Base-by-base conservation (phyloP, 2,797 vertebrate species). In the Allobates femoralis region DNA sequence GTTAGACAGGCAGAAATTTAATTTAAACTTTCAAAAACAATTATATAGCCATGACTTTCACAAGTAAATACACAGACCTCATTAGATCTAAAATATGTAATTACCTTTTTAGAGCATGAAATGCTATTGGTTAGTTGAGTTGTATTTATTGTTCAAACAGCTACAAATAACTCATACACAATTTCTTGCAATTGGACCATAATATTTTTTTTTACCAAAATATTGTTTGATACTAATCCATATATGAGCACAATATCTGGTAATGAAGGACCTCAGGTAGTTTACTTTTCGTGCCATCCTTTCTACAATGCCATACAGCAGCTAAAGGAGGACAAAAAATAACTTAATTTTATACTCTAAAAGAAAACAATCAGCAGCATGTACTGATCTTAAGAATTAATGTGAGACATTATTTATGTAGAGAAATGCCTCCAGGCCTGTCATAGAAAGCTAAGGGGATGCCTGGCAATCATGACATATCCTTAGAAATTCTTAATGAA, bases 231-330 rank as follows among this genome's bases (percentile, higher is more conserved):
- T 91, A 77, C 19, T 87, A 77, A 87, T 46, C 41, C 7, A 46
- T 91, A n/a, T 58, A 58, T 58, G 19, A 11, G 23, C 3, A 23
- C 7, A n/a, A n/a, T 58, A 7, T n/a, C 5, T 58, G 7, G 21
- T 8, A 58, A 58, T n/a, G 56, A 6, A n/a, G 6, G 21, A n/a
- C 11, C 7, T 58, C 56, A 58, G 81, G 89, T 90, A 90, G 81
- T 92, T 93, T 93, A 79, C 90, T 92, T 91, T 92, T 93, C 93
- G 92, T 90, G 93, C 92, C 90, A 89, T 15, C 82, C 87, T 92
- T 93, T 93, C 91, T 89, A 92, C 91, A 93, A 92, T 91, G 94
- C 94, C 95, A 96, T 95, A 95, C 95, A 94, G 94, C 93, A 95
- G 92, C 92, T 95, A 93, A 94, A 89, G 90, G 88, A 87, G 90